A percentile compares a stretch with the other conserved stretches of the same genome.
Evolutionary conservation across 2,113 vertebrate species (phyloP).

Genomic region (Myanophis thanlyinensis): DNA sequence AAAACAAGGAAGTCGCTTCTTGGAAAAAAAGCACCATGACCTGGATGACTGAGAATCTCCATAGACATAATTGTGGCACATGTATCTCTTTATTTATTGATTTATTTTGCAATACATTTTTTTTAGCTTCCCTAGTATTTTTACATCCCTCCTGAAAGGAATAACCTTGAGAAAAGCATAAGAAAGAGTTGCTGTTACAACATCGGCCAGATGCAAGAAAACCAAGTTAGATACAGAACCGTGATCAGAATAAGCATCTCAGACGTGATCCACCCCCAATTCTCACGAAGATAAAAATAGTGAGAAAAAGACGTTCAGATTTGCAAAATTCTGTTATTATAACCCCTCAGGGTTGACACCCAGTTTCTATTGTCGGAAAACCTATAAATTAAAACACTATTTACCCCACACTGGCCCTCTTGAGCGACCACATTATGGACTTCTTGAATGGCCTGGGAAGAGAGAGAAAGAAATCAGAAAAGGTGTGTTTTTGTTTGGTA

Average conservation of each 20-base stretch:
- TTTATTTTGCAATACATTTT: neutral
- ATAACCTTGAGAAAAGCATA: too few species aligned
- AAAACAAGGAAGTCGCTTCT: too few species aligned
- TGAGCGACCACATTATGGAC: constrained; percentile 87
- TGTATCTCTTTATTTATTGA: neutral
- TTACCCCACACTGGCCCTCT: constrained; percentile 92
- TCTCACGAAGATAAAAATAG: neutral
- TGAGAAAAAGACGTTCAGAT: neutral
- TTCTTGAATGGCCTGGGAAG: constrained; percentile 80
- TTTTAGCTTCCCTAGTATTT: neutral
- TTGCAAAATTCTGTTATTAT: neutral
- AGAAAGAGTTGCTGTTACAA: too few species aligned
- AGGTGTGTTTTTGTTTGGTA: constrained; percentile 7
- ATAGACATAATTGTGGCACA: neutral
- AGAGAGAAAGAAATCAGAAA: constrained; percentile 18
- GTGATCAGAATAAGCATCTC: neutral
- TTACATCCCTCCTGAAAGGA: neutral
- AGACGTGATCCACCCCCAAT: neutral
- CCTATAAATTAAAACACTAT: neutral
- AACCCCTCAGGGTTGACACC: neutral
- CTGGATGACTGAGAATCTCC: too few species aligned
- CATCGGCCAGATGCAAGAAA: too few species aligned
- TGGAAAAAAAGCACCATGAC: too few species aligned
- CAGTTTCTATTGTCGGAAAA: neutral
- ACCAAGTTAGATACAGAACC: neutral